Evolutionary conservation across 2,888 invertebrate species (phyloP), one percentile per base, ranked within the genome.

Genomic region (Leptopilina syphax): DNA sequence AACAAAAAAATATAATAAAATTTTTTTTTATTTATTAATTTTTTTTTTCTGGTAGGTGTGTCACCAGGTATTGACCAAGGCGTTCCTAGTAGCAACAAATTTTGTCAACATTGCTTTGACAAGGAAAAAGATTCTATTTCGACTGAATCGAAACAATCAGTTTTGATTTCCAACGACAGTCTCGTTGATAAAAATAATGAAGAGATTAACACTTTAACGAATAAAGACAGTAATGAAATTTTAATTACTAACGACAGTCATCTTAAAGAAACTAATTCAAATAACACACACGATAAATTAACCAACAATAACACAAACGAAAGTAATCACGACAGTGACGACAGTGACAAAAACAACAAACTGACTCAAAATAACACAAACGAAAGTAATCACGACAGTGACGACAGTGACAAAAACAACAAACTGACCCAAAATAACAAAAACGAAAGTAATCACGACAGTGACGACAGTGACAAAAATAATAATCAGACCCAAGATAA

Each of bases 361-460:
- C 34, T 3, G 76, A 80, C 70, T n/a, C n/a, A n/a, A 81, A 34
- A 34, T 3, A 3, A 34, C 34, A 34, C 2, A 34, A 34, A 34
- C 34, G 2, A 34, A 1, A 34, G 34, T 34, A 34, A 34, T 34
- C 34, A 57, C 10, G 5, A 12, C 4, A 13, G 10, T 4, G 10
- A 13, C 13, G 57, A 57, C 57, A 57, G 57, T 57, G 34, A 34
- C 34, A 34, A 34, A 34, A 34, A 34, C 34, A 34, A 34, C 3
- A 34, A 34, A 3, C 34, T 3, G 76, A 80, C 70, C n/a, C n/a
- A n/a, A 81, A 34, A 34, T 3, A 3, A 34, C 34, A 34, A 34
- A 34, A 34, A 34, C 34, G 2, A 34, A 1, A 34, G 34, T 34
- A 34, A 34, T 34, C 34, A 57, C 10, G 5, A 12, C 4, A 13